phyloP scores from a whole-genome alignment of 2,113 vertebrate species.

The Melanotaenia duboulayi region DNA sequence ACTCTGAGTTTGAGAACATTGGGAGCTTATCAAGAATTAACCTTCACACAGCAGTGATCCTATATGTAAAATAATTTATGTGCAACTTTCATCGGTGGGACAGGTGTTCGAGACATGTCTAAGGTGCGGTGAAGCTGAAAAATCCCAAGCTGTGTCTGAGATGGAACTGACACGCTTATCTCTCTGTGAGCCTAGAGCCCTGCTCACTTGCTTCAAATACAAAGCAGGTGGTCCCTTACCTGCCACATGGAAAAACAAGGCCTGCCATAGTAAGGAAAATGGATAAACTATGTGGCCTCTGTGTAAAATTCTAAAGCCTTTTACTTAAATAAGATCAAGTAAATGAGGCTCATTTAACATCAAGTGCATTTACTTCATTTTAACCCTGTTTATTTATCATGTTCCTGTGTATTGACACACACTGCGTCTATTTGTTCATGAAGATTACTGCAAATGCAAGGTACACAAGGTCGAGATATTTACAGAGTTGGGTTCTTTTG shows the following conservation, averaged over 20 bases:
- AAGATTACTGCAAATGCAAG: slow-evolving; percentile 29
- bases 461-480: slow-evolving; percentile 26
- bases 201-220: slow-evolving; percentile 46
- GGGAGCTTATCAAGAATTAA: slow-evolving; percentile 66
- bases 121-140: slow-evolving; percentile 52
- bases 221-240: slow-evolving; percentile 67
- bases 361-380: neutral
- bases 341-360: slow-evolving; percentile 4
- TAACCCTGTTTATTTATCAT: too few species aligned
- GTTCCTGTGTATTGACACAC: slow-evolving; percentile 2
- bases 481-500: neutral
- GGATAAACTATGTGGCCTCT: slow-evolving; percentile 43
- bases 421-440: slow-evolving; percentile 22
- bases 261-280: slow-evolving; percentile 54
- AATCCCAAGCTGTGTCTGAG: slow-evolving; percentile 69
- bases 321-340: slow-evolving; percentile 11
- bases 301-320: slow-evolving; percentile 39
- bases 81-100: slow-evolving; percentile 62
- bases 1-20: slow-evolving; percentile 36
- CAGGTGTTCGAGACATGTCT: slow-evolving; percentile 60
- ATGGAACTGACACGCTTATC: slow-evolving; percentile 61
- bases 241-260: slow-evolving; percentile 52
- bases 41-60: slow-evolving; percentile 63
- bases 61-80: slow-evolving; percentile 73
- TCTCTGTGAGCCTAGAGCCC: slow-evolving; percentile 44